Evolutionary conservation across 2,888 invertebrate genomes (phyloP).

Genomic region (Rhimphoctona megacephalus): DNA sequence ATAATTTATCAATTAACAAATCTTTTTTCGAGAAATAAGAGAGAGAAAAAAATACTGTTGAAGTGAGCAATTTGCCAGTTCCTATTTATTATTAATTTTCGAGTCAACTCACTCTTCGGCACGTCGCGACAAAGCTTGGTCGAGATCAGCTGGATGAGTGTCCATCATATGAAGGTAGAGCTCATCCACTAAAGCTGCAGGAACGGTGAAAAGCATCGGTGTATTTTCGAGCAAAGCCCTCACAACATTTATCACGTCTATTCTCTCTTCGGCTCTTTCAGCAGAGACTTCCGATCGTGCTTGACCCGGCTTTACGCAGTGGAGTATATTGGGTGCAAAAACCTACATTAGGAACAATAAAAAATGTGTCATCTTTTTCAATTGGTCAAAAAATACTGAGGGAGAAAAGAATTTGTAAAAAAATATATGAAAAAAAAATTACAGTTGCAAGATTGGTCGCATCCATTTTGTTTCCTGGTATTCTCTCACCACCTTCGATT

Average conservation of each 20-base stretch:
- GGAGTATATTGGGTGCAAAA: slow-evolving; percentile 97
- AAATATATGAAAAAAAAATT: slow-evolving; percentile 65
- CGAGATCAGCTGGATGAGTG: slow-evolving; percentile 92
- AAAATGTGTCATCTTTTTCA: not conserved
- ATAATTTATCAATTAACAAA: not conserved
- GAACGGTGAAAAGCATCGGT: slow-evolving; percentile 90
- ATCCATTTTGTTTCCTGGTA: slow-evolving; percentile 97
- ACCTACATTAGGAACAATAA: slow-evolving; percentile 84
- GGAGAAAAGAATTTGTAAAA: not conserved
- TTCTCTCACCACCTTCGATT: slow-evolving; percentile 86
- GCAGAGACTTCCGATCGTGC: slow-evolving; percentile 86
- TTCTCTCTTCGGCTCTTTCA: slow-evolving; percentile 92
- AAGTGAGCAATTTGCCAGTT: not conserved
- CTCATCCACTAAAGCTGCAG: slow-evolving; percentile 94
- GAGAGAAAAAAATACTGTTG: not conserved
- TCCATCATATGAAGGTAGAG: slow-evolving; percentile 95
- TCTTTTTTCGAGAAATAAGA: not conserved
- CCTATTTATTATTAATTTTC: not conserved
- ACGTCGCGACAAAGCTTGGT: slow-evolving; percentile 85
- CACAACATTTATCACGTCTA: slow-evolving; percentile 96
- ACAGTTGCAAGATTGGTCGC: slow-evolving; percentile 94
- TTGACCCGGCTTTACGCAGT: slow-evolving; percentile 89
- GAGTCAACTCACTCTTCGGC: slow-evolving; percentile 84
- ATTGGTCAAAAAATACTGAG: not conserved
- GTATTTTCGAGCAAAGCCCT: slow-evolving; percentile 91